phyloP scores from a whole-genome alignment of 2,888 invertebrate species.

The Allolobophora icterica region DNA sequence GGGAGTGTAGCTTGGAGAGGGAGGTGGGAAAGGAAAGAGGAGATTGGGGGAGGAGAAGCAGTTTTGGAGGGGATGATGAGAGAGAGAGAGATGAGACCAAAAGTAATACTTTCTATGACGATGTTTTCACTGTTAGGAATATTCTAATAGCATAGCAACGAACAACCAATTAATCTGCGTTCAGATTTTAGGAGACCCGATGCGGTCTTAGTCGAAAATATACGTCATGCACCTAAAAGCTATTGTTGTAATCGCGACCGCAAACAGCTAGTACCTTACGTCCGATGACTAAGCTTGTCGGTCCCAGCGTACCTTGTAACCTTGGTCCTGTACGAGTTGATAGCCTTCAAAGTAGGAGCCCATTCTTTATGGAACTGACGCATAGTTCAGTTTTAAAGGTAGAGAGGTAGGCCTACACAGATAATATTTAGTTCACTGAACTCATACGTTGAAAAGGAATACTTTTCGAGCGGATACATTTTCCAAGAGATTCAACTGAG shows the following conservation, averaged over 20 bases:
- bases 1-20: too few relatives aligned
- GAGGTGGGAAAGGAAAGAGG: background rate
- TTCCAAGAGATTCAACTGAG: too few relatives aligned
- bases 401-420: background rate
- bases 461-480: too few relatives aligned
- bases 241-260: background rate
- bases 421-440: too few relatives aligned
- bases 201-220: background rate
- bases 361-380: background rate
- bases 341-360: too few relatives aligned
- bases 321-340: background rate
- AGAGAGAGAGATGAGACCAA: background rate
- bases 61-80: background rate
- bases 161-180: too few relatives aligned
- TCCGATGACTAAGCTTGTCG: background rate
- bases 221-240: too few relatives aligned
- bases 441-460: too few relatives aligned
- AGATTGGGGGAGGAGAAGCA: background rate
- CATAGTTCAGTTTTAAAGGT: background rate
- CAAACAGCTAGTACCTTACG: background rate
- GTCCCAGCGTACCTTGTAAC: background rate
- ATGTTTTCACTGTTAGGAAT: background rate
- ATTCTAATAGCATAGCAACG: too few relatives aligned
- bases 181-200: background rate
- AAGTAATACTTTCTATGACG: background rate